These are phyloP conservation scores for Ellobium chinense DNA, from an alignment of 2,888 invertebrate genomes.

Conservation along the genomic window DNA sequence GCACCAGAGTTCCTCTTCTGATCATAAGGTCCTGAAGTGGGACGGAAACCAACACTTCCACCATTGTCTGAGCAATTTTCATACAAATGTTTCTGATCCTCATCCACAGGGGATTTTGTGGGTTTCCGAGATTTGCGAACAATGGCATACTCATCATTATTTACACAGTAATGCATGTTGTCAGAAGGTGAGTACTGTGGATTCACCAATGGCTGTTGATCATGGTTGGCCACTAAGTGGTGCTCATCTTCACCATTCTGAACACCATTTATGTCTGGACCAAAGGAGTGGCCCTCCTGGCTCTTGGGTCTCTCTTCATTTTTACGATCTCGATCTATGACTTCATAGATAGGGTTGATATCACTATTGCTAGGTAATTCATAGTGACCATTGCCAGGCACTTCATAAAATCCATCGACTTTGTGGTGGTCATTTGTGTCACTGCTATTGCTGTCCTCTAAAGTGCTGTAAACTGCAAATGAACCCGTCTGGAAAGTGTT, in stretches of 20 bases:
- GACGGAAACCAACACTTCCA: conserved; percentile 43
- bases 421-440: conserved; percentile 2
- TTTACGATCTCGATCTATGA: conserved; percentile 13
- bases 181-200: conserved; percentile 19
- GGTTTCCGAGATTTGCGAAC: conserved; percentile 55
- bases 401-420: conserved; percentile 3
- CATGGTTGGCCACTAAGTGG: conserved; percentile 42
- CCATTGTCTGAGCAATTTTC: background rate
- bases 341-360: conserved; percentile 47
- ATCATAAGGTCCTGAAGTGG: conserved; percentile 54
- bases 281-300: background rate
- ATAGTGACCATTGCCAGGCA: background rate
- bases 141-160: conserved; percentile 57
- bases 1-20: conserved; percentile 38
- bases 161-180: conserved; percentile 50
- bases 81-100: background rate
- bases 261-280: background rate
- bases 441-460: background rate
- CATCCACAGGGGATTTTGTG: background rate
- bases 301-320: background rate
- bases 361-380: conserved; percentile 20
- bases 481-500: conserved; percentile 30
- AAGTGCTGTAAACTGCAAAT: conserved; percentile 18
- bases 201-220: conserved; percentile 42
- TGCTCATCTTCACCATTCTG: background rate